Base-by-base conservation (phyloP, 2,797 vertebrate species). In the Muraenolepis orangiensis region DNA sequence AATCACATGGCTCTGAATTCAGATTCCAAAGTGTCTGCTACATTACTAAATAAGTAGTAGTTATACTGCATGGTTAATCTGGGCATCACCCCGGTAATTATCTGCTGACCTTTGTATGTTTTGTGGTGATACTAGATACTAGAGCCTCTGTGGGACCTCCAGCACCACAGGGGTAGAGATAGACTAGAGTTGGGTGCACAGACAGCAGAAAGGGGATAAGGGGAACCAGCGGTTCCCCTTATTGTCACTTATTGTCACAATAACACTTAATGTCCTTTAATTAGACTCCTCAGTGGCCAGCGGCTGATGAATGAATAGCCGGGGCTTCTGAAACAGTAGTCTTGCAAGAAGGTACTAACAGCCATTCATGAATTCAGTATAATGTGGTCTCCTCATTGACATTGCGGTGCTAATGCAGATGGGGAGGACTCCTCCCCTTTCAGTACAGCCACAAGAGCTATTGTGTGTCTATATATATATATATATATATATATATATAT, bases 401-500 rank as follows among this genome's bases (percentile, higher is more conserved):
- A 91, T 88, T 92, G 91, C 90, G 88, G 92, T 87, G 83, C 81
- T 87, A 88, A 90, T 90, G 91, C 88, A 91, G 87, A 72, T 57
- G 38, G 80, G 66, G 71, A 81, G 70, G 80, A 73, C 72, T 73
- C 80, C 82, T 80, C 81, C 80, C 81, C 82, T 81, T 79, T 34
- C 66, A 74, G 76, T 84, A 29, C 66, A 72, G 72, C 81, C 77
- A 80, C 81, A 77, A 78, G 79, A 80, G 77, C 80, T 77, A 77
- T 72, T 75, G 71, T 71, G 40, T 51, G n/a, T n/a, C n/a, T 42
- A 16, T 42, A 51, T 51, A 20, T 51, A 51, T 51, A 20, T 51
- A 51, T 51, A 51, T 51, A n/a, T 57, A 57, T 57, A 28, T 20
- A 42, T 61, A 11, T 57, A 28, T 69, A n/a, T 32, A n/a, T 66